These are phyloP conservation scores for Cyprinodon brontotheroides DNA, from an alignment of 2,113 vertebrate genomes.

Conservation along the genomic window DNA sequence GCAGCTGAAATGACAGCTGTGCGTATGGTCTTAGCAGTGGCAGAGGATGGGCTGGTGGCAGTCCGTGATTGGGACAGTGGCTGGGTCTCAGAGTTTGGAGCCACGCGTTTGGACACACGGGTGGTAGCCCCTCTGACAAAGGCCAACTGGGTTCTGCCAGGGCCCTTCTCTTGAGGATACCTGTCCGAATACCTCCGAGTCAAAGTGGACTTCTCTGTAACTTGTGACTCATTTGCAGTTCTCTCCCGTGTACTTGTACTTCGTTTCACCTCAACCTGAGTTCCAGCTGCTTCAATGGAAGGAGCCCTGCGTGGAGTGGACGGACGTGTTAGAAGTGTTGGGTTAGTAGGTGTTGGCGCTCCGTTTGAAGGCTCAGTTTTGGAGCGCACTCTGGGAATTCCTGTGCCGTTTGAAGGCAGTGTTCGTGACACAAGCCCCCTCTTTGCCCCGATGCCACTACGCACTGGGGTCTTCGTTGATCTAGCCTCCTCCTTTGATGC, in stretches of 20 bases:
- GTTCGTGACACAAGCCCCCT: conserved; percentile 64
- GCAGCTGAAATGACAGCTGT: conserved; percentile 77
- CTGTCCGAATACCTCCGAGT: conserved; percentile 56
- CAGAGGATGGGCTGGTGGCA: conserved; percentile 63
- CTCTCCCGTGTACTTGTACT: conserved; percentile 58
- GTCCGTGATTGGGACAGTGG: conserved; percentile 44
- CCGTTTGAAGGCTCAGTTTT: conserved; percentile 63
- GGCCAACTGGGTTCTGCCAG: conserved; percentile 29
- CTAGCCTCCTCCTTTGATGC: conserved; percentile 63
- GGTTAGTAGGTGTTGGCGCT: conserved; percentile 21
- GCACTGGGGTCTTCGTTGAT: conserved; percentile 54
- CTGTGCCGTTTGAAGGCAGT: conserved; percentile 48
- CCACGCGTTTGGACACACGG: conserved; percentile 77
- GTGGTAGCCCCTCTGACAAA: conserved; percentile 72
- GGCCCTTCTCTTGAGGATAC: conserved; percentile 54
- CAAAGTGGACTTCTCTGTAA: conserved; percentile 42
- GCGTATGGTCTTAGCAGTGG: conserved; percentile 78
- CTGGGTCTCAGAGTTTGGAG: conserved; percentile 71
- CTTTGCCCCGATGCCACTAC: conserved; percentile 68
- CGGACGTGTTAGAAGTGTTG: conserved; percentile 35
- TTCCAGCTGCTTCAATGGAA: conserved; percentile 19
- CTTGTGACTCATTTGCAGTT: conserved; percentile 39
- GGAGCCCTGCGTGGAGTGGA: conserved; percentile 46
- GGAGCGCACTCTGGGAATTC: conserved; percentile 67
- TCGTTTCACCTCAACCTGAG: conserved; percentile 59